Evolutionary conservation across 1,140 invertebrate genomes (phyloP), one percentile per base, ranked within the genome.

Genomic region (Drosophila rufa): DNA sequence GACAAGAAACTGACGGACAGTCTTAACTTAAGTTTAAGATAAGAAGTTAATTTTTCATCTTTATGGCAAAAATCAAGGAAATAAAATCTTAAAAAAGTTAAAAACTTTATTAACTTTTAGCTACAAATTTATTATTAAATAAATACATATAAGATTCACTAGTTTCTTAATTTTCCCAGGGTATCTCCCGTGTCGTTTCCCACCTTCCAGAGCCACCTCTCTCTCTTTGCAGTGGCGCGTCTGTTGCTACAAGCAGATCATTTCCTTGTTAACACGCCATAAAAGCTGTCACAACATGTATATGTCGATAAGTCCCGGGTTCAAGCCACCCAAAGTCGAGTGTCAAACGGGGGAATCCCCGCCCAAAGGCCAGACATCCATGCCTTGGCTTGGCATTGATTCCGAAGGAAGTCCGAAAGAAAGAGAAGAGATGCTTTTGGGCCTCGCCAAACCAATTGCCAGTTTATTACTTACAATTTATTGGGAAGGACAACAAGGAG

Each of bases 261-360:
- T 91, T 80, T 91, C 74, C 86, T 91, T 91, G 87, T 91, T 86
- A 86, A 91, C 87, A 91, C 87, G 80, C 87, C 60, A 86, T 91
- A 91, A 91, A 91, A 86, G 87, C 82, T 91, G 87, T 91, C 82
- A 83, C 83, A 86, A 86, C 87, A 91, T 91, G 87, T 90, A 89
- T 80, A 78, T 86, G 87, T 91, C 86, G 87, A 91, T 91, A 86
- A 90, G 82, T 90, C 36, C 36, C 68, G 73, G 67, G 75, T 81
- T 82, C 79, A 80, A 83, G 71, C 62, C 68, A 66, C 56, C 67
- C 64, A 51, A 62, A 65, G 68, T 70, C 80, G 68, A 83, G 84
- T 77, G 83, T 82, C 80, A 86, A 87, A 67, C 50, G 70, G 58
- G 60, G 71, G 50, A 82, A 79, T 42, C 55, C 25, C 47, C 25